phyloP scores from a whole-genome alignment of 2,888 invertebrate species.

The Monochamus alternatus region DNA sequence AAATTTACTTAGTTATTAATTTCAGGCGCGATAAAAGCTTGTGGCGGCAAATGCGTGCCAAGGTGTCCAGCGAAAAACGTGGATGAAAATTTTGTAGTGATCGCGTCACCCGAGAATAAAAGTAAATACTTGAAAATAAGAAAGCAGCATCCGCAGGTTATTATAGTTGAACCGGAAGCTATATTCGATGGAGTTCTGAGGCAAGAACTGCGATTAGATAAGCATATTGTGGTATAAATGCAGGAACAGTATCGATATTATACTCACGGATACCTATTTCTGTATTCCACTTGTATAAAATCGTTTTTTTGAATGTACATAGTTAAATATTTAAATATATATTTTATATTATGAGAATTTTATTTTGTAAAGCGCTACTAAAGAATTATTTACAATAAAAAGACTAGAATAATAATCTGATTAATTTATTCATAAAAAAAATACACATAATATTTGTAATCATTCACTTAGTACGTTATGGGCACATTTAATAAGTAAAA shows the following conservation, averaged over 20 bases:
- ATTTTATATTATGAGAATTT: not conserved
- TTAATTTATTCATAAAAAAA: not conserved
- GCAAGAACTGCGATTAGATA: constrained; percentile 63
- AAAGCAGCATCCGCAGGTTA: constrained; percentile 61
- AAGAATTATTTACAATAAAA: too few relatives aligned
- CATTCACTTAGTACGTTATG: too few relatives aligned
- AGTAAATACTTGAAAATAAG: constrained; percentile 62
- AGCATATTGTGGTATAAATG: constrained; percentile 47
- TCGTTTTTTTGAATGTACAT: constrained; percentile 1
- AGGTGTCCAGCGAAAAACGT: constrained; percentile 57
- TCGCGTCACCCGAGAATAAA: constrained; percentile 62
- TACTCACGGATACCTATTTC: too few relatives aligned
- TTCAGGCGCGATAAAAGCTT: constrained; percentile 66
- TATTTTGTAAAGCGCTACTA: too few relatives aligned
- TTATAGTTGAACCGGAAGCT: constrained; percentile 65
- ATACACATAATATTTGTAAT: too few relatives aligned
- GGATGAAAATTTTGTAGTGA: constrained; percentile 58
- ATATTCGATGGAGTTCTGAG: constrained; percentile 68
- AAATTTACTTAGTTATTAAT: not conserved
- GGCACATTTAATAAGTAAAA: too few relatives aligned
- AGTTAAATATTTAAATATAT: constrained; percentile 1
- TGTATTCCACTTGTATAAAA: constrained; percentile 7
- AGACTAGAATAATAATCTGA: not conserved
- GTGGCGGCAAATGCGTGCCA: constrained; percentile 67
- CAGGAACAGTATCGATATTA: not conserved